Percentiles rank a stretch among this genome's conserved stretches.
phyloP scores from a whole-genome alignment of 2,797 vertebrate genomes.

The Paedocypris micromegethes region DNA sequence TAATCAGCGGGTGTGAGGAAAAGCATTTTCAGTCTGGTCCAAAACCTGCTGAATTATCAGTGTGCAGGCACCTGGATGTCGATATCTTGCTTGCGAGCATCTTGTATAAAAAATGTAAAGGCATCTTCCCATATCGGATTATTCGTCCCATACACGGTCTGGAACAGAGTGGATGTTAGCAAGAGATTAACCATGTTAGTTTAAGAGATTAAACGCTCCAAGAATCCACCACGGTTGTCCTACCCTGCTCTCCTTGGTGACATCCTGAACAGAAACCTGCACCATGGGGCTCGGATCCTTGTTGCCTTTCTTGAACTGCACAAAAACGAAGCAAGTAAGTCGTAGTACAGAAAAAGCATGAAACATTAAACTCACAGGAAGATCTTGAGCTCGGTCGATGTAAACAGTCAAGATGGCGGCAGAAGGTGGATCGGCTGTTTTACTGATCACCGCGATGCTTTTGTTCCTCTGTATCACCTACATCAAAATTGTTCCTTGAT shows the following conservation, averaged over 20 bases:
- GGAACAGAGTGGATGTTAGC: background rate
- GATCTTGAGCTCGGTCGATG: constrained; percentile 79
- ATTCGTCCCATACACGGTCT: constrained; percentile 77
- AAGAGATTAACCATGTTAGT: background rate
- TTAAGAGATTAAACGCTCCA: too few relatives aligned
- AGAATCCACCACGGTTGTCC: too few relatives aligned
- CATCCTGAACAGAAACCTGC: constrained; percentile 82
- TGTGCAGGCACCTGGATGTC: constrained; percentile 74
- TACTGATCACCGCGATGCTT: constrained; percentile 62
- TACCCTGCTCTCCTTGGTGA: constrained; percentile 85
- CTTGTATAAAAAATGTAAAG: constrained; percentile 89
- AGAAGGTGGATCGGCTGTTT: constrained; percentile 76
- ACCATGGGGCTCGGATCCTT: constrained; percentile 86
- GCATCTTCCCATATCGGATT: constrained; percentile 85
- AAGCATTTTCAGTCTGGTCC: too few relatives aligned
- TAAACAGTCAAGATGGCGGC: constrained; percentile 86
- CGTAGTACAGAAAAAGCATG: background rate
- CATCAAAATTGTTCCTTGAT: too few relatives aligned
- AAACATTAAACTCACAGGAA: constrained; percentile 83
- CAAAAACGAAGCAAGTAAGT: constrained; percentile 18
- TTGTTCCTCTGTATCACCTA: constrained; percentile 84
- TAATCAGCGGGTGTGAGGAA: too few relatives aligned
- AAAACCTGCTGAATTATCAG: too few relatives aligned
- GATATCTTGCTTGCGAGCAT: constrained; percentile 79
- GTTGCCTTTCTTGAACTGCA: constrained; percentile 83